Evolutionary conservation across 2,797 vertebrate species (phyloP).

Genomic region (Silurus lanzhouensis): DNA sequence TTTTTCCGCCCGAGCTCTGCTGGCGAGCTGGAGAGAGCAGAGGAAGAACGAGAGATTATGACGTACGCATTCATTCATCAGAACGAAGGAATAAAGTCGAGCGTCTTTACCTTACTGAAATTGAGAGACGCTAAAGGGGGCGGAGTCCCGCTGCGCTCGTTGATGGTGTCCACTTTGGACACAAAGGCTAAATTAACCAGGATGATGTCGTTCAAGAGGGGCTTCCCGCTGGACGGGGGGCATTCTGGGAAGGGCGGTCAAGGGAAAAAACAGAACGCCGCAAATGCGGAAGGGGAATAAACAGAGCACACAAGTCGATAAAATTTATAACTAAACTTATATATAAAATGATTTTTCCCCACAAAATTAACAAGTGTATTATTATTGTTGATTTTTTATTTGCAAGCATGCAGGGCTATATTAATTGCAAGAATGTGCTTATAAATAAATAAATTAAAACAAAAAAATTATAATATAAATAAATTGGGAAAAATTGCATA

Average conservation of each 20-base stretch:
- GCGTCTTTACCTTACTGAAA: conserved; percentile 80
- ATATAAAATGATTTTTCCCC: too few relatives aligned
- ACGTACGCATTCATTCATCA: too few relatives aligned
- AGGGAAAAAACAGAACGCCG: conserved; percentile 3
- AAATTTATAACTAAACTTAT: too few relatives aligned
- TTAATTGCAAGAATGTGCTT: too few relatives aligned
- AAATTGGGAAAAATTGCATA: too few relatives aligned
- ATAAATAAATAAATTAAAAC: too few relatives aligned
- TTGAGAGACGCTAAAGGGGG: conserved; percentile 87
- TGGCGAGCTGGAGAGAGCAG: conserved; percentile 75
- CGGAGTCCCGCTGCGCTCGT: conserved; percentile 84
- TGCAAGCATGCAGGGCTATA: too few relatives aligned
- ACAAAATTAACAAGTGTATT: too few relatives aligned
- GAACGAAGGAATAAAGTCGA: too few relatives aligned
- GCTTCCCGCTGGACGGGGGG: conserved; percentile 84
- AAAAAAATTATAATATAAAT: too few relatives aligned
- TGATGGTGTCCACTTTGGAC: conserved; percentile 85
- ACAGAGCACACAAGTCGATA: too few relatives aligned
- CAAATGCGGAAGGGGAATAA: background rate
- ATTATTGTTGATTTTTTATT: too few relatives aligned
- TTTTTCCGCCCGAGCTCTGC: conserved; percentile 85
- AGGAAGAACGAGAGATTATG: background rate
- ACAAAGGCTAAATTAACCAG: conserved; percentile 87
- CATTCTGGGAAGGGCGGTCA: conserved; percentile 73
- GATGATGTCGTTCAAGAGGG: conserved; percentile 83